A percentile compares a stretch with the other conserved stretches of the same genome.
Conservation (phyloP, 1,140 invertebrate species). For the Lepidotrigona ventralis region DNA sequence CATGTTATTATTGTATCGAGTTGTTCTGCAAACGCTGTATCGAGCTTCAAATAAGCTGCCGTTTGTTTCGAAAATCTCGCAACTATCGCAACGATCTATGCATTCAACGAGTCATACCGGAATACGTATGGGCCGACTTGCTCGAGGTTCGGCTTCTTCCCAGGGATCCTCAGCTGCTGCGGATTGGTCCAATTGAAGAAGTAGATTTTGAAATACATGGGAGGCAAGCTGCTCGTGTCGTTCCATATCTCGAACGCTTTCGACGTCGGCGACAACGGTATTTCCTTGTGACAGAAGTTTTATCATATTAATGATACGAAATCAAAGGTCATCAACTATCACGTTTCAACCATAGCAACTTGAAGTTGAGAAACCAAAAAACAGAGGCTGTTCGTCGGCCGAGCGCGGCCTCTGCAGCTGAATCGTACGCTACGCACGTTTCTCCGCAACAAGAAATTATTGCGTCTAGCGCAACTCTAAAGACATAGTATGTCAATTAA, state of each 20-base stretch:
- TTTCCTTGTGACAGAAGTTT: slow-evolving; percentile 61
- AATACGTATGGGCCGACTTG: slow-evolving; percentile 87
- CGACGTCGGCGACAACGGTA: slow-evolving; percentile 71
- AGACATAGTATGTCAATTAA: slow-evolving; percentile 47
- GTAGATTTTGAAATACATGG: slow-evolving; percentile 80
- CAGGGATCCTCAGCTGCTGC: slow-evolving; percentile 68
- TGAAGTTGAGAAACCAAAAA: not conserved
- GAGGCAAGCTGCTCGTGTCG: slow-evolving; percentile 75
- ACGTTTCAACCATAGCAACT: not conserved
- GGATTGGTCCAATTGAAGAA: slow-evolving; percentile 84
- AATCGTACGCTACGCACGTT: not conserved
- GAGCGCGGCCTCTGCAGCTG: not conserved
- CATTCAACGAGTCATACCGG: slow-evolving; percentile 70
- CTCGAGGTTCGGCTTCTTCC: slow-evolving; percentile 80
- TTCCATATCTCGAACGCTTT: slow-evolving; percentile 79
- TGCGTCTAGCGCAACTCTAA: slow-evolving; percentile 22
- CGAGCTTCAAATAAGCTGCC: not conserved
- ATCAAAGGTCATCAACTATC: not conserved
- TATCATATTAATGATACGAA: not conserved
- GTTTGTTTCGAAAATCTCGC: not conserved
- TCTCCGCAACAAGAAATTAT: slow-evolving; percentile 33
- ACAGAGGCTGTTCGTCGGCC: not conserved
- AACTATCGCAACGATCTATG: not conserved
- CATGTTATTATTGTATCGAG: not conserved
- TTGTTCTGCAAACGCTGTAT: not conserved